A percentile compares a stretch with the other conserved stretches of the same genome.
Evolutionary conservation across 2,888 invertebrate species (phyloP).

Genomic region (Heliconius ismenius): DNA sequence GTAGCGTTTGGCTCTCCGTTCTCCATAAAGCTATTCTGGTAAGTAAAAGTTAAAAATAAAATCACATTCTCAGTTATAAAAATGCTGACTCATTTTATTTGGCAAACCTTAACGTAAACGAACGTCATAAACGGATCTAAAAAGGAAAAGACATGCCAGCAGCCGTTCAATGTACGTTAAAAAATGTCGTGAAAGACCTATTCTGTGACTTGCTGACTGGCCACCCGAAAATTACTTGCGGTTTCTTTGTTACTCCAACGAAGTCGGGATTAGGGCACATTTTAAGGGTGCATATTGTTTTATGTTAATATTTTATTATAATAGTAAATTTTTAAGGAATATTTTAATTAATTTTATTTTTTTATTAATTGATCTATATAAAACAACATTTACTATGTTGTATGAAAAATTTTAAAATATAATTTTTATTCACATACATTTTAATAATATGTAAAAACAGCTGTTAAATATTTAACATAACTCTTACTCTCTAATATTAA

Average conservation of each 20-base stretch:
- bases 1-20: too few species aligned
- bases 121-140: constrained; percentile 35
- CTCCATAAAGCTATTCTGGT: too few species aligned
- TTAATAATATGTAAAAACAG: too few species aligned
- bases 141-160: constrained; percentile 39
- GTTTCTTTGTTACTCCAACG: constrained; percentile 16
- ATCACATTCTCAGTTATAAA: not conserved
- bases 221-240: constrained; percentile 33
- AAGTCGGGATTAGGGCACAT: constrained; percentile 8
- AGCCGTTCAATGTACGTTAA: constrained; percentile 41
- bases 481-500: too few species aligned
- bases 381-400: too few species aligned
- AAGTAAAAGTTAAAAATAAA: not conserved
- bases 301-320: not conserved
- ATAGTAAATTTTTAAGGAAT: not conserved
- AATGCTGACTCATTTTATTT: constrained; percentile 29
- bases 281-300: not conserved
- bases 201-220: constrained; percentile 37
- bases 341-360: too few species aligned
- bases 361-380: not conserved
- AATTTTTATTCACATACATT: too few species aligned
- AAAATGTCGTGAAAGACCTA: constrained; percentile 38
- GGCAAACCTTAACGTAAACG: constrained; percentile 31
- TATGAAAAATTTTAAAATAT: too few species aligned
- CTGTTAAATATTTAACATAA: too few species aligned